phyloP scores from a whole-genome alignment of 1,140 invertebrate species.

The Melanaphis sacchari region DNA sequence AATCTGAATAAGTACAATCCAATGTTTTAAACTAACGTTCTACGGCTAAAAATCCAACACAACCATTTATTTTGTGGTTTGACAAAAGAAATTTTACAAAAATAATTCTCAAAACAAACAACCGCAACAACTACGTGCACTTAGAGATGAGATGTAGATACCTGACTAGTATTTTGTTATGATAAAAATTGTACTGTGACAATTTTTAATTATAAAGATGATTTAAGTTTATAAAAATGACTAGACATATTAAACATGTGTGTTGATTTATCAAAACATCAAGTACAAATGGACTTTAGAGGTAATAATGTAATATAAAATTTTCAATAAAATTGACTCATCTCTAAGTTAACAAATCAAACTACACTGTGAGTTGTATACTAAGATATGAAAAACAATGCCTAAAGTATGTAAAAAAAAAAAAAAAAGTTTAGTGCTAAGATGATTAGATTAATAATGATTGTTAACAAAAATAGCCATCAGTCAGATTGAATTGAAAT shows the following conservation, averaged over 20 bases:
- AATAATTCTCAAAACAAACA: background rate
- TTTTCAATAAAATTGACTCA: conserved; percentile 1
- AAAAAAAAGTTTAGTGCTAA: background rate
- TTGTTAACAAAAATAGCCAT: background rate
- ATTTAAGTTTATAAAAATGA: conserved; percentile 37
- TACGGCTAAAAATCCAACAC: background rate
- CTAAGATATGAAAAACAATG: background rate
- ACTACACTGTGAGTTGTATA: background rate
- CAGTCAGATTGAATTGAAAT: background rate
- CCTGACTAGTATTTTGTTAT: conserved; percentile 23
- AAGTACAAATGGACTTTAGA: background rate
- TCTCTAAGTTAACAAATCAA: conserved; percentile 42
- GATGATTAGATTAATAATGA: background rate
- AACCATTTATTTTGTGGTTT: background rate
- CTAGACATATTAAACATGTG: conserved; percentile 28
- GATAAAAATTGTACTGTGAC: background rate
- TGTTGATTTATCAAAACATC: background rate
- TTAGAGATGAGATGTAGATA: conserved; percentile 22
- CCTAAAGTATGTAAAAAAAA: background rate
- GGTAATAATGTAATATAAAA: background rate
- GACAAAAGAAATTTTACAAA: background rate
- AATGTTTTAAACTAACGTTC: background rate
- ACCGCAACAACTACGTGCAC: background rate
- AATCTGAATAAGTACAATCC: background rate
- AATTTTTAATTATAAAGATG: background rate